phyloP scores from a whole-genome alignment of 2,113 vertebrate species.

The Muscicapa adusta region DNA sequence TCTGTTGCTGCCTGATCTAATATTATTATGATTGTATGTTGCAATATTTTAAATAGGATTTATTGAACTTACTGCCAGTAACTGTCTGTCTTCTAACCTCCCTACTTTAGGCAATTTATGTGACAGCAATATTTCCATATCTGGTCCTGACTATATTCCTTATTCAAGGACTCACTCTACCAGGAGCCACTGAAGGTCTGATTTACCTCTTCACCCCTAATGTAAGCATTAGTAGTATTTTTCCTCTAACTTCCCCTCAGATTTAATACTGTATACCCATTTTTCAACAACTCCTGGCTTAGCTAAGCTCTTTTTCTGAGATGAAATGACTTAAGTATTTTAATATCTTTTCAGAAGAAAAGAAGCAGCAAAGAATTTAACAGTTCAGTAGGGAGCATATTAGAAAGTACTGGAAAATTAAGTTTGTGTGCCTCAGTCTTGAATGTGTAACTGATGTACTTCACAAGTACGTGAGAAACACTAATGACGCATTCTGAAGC shows the following conservation, averaged over 20 bases:
- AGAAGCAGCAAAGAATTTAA: not conserved
- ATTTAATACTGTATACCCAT: not conserved
- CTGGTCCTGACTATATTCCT: slow-evolving; percentile 88
- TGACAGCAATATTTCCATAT: slow-evolving; percentile 88
- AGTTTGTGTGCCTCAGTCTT: not conserved
- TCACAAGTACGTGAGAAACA: not conserved
- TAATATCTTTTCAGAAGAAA: not conserved
- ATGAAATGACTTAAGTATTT: not conserved
- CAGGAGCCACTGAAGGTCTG: slow-evolving; percentile 82
- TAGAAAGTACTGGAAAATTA: not conserved
- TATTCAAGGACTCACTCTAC: slow-evolving; percentile 82
- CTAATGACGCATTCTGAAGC: accelerated
- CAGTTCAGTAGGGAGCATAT: not conserved
- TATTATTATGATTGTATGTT: not conserved
- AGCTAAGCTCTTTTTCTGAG: not conserved
- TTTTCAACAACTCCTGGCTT: not conserved
- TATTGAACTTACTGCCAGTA: not conserved
- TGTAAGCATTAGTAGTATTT: slow-evolving; percentile 66
- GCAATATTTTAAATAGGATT: not conserved
- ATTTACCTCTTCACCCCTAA: slow-evolving; percentile 87
- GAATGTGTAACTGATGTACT: not conserved
- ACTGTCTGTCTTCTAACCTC: not conserved
- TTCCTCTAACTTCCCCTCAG: not conserved
- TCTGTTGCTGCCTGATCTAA: not conserved
- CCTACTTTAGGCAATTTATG: slow-evolving; percentile 81